Evolutionary conservation across 2,888 invertebrate genomes (phyloP).

Genomic region (Fragum whitleyi): DNA sequence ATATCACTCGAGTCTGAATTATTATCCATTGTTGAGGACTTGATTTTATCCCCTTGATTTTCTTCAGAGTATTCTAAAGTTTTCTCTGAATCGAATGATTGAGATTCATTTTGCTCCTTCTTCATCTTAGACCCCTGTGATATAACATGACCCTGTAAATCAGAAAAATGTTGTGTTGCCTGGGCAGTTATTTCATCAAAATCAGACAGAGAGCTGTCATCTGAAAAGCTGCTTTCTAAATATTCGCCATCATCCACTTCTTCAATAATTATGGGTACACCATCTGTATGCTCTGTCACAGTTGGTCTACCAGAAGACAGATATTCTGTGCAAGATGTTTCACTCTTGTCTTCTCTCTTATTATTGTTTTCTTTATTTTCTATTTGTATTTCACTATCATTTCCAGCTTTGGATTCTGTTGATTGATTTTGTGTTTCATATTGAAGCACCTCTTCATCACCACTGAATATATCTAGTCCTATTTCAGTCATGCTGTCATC

Average conservation of each 20-base stretch:
- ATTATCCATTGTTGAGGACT: neutral
- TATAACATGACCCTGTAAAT: neutral
- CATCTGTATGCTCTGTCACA: neutral
- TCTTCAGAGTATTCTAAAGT: neutral
- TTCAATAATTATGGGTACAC: neutral
- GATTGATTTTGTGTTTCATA: neutral
- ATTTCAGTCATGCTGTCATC: neutral
- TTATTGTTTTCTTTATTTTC: neutral
- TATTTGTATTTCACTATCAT: neutral
- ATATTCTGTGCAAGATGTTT: neutral
- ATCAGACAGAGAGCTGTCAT: neutral
- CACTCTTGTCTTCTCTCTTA: neutral
- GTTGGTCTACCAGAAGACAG: neutral
- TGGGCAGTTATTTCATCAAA: neutral
- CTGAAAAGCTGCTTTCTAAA: neutral
- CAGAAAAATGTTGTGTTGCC: neutral
- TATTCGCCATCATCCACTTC: neutral
- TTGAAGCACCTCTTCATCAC: neutral
- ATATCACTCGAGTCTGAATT: neutral
- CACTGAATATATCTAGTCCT: conserved; percentile 2
- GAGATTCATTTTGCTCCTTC: neutral
- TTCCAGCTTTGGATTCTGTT: neutral
- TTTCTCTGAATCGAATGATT: neutral
- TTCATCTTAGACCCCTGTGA: neutral
- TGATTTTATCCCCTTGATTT: neutral